Evolutionary conservation across 2,113 vertebrate species (phyloP).

Genomic region (Corvus cornix): DNA sequence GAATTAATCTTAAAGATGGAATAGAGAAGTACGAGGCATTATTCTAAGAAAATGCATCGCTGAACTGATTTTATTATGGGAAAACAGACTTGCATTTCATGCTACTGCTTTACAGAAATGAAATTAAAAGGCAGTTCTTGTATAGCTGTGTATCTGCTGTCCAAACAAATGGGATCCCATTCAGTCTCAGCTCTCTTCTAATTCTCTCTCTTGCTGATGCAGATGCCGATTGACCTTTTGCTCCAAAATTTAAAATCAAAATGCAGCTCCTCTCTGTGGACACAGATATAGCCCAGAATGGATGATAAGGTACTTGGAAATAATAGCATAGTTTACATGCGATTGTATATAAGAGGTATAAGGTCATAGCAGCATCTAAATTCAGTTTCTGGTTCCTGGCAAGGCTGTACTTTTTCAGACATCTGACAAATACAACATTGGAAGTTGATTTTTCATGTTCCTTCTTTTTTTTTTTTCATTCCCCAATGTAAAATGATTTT

Average conservation of each 20-base stretch:
- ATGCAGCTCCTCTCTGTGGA: neutral
- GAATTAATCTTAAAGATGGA: neutral
- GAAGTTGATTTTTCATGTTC: neutral
- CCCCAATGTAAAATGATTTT: neutral
- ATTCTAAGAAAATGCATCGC: neutral
- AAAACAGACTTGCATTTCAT: neutral
- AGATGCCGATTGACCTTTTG: slow-evolving; percentile 30
- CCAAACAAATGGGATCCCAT: neutral
- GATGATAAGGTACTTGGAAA: slow-evolving; percentile 18
- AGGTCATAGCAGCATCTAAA: slow-evolving; percentile 35
- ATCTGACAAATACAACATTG: neutral
- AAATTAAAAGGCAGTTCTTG: neutral
- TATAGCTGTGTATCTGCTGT: neutral
- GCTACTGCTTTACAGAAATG: neutral
- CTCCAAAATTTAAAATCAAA: slow-evolving; percentile 30
- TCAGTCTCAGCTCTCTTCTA: neutral
- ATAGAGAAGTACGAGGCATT: neutral
- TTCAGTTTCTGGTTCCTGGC: neutral
- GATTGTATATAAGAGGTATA: neutral
- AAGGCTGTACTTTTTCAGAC: neutral
- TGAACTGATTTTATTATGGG: neutral
- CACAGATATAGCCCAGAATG: neutral
- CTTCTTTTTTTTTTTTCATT: neutral
- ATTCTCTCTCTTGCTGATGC: neutral
- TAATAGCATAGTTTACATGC: slow-evolving; percentile 1